Conservation (phyloP, 2,888 invertebrate species). For the Automeris io region DNA sequence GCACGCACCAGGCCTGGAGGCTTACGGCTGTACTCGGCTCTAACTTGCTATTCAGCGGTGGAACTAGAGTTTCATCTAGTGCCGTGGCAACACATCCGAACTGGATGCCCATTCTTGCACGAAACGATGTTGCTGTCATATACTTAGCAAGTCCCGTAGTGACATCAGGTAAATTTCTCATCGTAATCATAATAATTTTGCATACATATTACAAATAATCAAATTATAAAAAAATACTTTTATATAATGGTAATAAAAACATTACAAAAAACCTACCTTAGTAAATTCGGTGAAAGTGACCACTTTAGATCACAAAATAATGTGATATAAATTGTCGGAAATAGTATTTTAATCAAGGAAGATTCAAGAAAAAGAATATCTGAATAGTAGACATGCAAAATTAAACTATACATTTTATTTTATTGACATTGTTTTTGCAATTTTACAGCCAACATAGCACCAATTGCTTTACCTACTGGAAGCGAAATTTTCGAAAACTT, state of each 20-base stretch:
- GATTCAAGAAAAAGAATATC: too few relatives aligned
- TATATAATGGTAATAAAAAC: too few relatives aligned
- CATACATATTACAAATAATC: not conserved
- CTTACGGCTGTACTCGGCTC: constrained; percentile 46
- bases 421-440: not conserved
- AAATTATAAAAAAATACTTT: not conserved
- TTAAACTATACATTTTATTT: not conserved
- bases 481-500: constrained; percentile 23
- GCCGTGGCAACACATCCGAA: constrained; percentile 32
- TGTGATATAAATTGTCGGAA: too few relatives aligned
- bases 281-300: too few relatives aligned
- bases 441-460: constrained; percentile 24
- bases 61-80: constrained; percentile 32
- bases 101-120: constrained; percentile 29
- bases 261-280: too few relatives aligned
- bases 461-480: constrained; percentile 27
- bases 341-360: too few relatives aligned
- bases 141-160: constrained; percentile 18
- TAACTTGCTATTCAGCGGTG: constrained; percentile 36
- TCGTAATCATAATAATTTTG: not conserved
- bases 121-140: constrained; percentile 43
- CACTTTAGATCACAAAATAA: too few relatives aligned
- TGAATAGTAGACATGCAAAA: too few relatives aligned
- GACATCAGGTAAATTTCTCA: constrained; percentile 11
- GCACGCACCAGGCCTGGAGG: constrained; percentile 33